A percentile compares a stretch with the other conserved stretches of the same genome.
Conservation (phyloP, 2,888 invertebrate species). For the Carcina quercana region DNA sequence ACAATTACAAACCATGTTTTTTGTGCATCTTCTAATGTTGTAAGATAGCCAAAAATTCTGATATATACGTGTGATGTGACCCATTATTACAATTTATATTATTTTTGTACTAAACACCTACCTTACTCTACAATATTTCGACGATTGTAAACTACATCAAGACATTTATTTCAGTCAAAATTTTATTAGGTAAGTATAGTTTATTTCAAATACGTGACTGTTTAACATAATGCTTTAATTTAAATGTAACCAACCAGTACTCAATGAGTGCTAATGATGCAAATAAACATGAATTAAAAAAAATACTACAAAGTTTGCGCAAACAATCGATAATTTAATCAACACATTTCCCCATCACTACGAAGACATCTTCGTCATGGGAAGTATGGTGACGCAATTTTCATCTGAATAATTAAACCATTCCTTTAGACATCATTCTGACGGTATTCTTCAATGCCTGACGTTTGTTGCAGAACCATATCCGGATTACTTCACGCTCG, state of each 20-base stretch:
- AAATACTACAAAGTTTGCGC: too few species aligned
- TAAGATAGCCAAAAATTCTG: too few species aligned
- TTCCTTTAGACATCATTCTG: slow-evolving; percentile 92
- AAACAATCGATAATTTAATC: slow-evolving; percentile 22
- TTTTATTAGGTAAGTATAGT: slow-evolving; percentile 63
- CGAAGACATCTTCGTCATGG: too few species aligned
- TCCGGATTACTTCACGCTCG: slow-evolving; percentile 97
- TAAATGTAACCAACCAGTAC: slow-evolving; percentile 5
- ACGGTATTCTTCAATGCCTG: slow-evolving; percentile 99
- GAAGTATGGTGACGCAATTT: too few species aligned
- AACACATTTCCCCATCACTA: slow-evolving; percentile 26
- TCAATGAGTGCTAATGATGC: slow-evolving; percentile 42
- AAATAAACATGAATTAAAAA: slow-evolving; percentile 38
- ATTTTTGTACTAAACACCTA: slow-evolving; percentile 71
- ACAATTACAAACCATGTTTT: too few species aligned
- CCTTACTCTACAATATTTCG: slow-evolving; percentile 55
- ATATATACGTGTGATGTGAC: not conserved
- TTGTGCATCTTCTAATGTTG: too few species aligned
- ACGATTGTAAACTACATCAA: slow-evolving; percentile 66
- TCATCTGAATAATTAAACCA: slow-evolving; percentile 83
- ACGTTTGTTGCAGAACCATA: slow-evolving; percentile 99
- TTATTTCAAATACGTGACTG: slow-evolving; percentile 47
- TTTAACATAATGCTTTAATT: too few species aligned
- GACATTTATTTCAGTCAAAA: slow-evolving; percentile 71
- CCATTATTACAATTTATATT: not conserved